Conservation (phyloP, 2,797 vertebrate genomes). For the Aratinga solstitialis region DNA sequence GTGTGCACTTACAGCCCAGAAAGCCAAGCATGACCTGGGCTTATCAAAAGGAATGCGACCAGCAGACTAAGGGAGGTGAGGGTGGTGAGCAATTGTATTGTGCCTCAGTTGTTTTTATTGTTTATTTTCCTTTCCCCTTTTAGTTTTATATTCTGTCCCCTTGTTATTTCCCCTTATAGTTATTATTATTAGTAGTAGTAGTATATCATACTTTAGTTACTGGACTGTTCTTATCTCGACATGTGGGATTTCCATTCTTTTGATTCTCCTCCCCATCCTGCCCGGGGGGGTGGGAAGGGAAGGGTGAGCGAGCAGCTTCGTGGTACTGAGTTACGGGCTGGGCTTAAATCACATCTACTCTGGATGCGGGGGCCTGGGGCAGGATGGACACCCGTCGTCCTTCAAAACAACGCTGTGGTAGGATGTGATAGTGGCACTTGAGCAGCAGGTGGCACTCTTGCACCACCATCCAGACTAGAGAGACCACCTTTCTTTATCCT, state of each 20-base stretch:
- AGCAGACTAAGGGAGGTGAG: not conserved
- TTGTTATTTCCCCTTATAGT: not conserved
- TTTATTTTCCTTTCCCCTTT: not conserved
- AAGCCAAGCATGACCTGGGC: not conserved
- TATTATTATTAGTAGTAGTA: not conserved
- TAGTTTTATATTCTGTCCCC: not conserved
- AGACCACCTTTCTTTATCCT: not conserved
- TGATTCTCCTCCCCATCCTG: not conserved
- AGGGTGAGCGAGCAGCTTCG: not conserved
- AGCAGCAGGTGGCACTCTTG: not conserved
- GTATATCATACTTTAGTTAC: not conserved
- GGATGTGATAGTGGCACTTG: rapidly evolving
- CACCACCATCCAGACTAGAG: rapidly evolving
- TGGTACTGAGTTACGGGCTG: not conserved
- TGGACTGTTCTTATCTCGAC: not conserved
- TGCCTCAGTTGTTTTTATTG: not conserved
- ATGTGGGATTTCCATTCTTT: not conserved
- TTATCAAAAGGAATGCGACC: not conserved
- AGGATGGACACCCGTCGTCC: not conserved
- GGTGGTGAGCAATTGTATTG: not conserved
- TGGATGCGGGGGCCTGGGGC: not conserved
- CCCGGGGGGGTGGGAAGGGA: not conserved
- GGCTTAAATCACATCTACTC: not conserved
- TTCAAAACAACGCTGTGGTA: rapidly evolving
- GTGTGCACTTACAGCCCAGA: not conserved